A percentile compares a stretch with the other conserved stretches of the same genome.
phyloP scores from a whole-genome alignment of 2,113 vertebrate genomes.

The Psittacula cyanocephala region DNA sequence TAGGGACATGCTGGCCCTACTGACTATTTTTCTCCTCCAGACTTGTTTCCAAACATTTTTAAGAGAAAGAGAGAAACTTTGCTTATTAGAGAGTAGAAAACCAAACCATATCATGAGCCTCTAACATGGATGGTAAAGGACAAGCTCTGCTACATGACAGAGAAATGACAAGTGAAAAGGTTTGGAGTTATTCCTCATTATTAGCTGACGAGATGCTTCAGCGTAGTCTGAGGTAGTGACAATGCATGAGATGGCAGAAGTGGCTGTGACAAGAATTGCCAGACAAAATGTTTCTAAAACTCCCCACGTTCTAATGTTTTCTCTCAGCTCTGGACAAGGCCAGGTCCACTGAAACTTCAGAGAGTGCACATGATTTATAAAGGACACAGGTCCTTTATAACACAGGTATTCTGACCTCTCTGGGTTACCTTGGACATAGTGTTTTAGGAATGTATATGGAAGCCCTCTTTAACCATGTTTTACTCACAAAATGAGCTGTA shows the following conservation, averaged over 20 bases:
- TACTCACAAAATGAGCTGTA: not conserved
- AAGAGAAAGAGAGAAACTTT: not conserved
- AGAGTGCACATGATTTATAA: not conserved
- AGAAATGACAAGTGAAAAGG: not conserved
- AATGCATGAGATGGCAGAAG: not conserved
- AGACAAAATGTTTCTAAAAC: not conserved
- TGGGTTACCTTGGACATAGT: not conserved
- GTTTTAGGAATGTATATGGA: not conserved
- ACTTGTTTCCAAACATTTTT: not conserved
- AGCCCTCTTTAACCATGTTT: not conserved
- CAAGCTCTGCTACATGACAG: not conserved
- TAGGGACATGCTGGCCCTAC: not conserved
- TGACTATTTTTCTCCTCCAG: not conserved
- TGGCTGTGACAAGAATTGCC: not conserved
- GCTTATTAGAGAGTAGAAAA: not conserved
- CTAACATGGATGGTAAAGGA: not conserved
- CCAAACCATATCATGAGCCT: not conserved
- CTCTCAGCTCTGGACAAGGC: not conserved
- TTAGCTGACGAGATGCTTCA: not conserved
- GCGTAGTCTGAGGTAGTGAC: not conserved
- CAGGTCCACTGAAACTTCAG: not conserved
- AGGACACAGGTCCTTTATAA: not conserved
- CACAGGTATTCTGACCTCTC: not conserved
- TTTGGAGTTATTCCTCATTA: not conserved
- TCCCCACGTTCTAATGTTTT: not conserved